Evolutionary conservation across 2,797 vertebrate genomes (phyloP).

Genomic region (Sorex maritimensis): DNA sequence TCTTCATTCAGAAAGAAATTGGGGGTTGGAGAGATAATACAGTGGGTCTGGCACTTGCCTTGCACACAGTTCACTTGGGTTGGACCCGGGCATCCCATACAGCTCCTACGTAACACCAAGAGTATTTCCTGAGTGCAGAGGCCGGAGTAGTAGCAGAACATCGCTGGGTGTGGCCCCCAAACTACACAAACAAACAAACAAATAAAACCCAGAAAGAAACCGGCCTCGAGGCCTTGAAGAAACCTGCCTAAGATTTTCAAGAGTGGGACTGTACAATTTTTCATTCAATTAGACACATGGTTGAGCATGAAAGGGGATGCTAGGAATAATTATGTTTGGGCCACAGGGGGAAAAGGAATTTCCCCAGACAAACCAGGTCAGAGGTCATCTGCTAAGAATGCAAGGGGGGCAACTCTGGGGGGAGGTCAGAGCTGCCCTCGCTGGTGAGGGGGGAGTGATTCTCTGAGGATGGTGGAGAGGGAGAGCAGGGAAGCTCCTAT

Average conservation of each 20-base stretch:
- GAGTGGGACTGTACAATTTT: background rate
- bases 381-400: background rate
- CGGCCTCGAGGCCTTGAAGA: background rate
- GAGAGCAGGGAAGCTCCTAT: background rate
- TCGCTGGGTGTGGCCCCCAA: no score
- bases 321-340: background rate
- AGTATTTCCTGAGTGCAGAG: no score
- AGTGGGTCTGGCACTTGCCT: no score
- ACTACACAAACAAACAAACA: no score
- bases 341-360: background rate
- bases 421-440: no score
- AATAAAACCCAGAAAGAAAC: background rate
- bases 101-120: no score
- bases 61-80: no score
- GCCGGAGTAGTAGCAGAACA: no score
- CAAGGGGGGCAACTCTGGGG: background rate
- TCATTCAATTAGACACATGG: background rate
- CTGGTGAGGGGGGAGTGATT: background rate
- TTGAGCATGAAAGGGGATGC: background rate
- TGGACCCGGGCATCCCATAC: no score
- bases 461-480: background rate
- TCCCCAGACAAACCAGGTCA: background rate
- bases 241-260: background rate
- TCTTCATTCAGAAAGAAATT: constrained; percentile 37
- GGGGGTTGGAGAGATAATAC: no score